These are phyloP conservation scores for Bubo scandiacus DNA, from an alignment of 2,113 vertebrate genomes.

Conservation along the genomic window DNA sequence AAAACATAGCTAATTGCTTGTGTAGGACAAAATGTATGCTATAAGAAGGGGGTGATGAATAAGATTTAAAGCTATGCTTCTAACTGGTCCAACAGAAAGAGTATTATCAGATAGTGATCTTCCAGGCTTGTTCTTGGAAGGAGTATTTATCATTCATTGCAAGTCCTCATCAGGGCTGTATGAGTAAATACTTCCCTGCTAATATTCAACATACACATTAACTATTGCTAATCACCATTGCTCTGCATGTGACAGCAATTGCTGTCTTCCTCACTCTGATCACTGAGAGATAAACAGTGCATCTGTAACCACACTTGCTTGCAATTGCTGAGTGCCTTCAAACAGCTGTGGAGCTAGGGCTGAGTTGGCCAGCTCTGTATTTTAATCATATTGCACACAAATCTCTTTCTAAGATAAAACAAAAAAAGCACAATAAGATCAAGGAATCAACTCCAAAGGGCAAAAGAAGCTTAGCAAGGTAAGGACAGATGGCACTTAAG, in stretches of 20 bases:
- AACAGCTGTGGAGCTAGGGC: not conserved
- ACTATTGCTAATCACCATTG: not conserved
- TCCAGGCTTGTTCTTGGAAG: not conserved
- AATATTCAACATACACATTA: not conserved
- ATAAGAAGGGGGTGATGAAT: not conserved
- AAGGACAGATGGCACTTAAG: constrained; percentile 13
- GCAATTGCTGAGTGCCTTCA: not conserved
- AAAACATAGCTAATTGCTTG: not conserved
- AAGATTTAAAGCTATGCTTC: not conserved
- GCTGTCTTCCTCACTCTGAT: not conserved
- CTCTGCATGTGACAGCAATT: not conserved
- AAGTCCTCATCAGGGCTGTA: not conserved
- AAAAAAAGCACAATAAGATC: not conserved
- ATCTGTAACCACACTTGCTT: not conserved
- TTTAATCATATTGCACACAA: not conserved
- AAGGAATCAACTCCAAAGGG: not conserved
- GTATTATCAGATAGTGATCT: not conserved
- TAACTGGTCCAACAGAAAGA: not conserved
- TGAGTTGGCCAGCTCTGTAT: not conserved
- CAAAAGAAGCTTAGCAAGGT: not conserved
- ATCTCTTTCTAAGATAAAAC: not conserved
- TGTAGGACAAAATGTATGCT: not conserved
- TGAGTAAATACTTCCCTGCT: not conserved
- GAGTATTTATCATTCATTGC: not conserved
- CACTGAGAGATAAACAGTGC: not conserved